A percentile compares a stretch with the other conserved stretches of the same genome.
Evolutionary conservation across 2,888 invertebrate genomes (phyloP).

Genomic region (Hybos culiciformis): DNA sequence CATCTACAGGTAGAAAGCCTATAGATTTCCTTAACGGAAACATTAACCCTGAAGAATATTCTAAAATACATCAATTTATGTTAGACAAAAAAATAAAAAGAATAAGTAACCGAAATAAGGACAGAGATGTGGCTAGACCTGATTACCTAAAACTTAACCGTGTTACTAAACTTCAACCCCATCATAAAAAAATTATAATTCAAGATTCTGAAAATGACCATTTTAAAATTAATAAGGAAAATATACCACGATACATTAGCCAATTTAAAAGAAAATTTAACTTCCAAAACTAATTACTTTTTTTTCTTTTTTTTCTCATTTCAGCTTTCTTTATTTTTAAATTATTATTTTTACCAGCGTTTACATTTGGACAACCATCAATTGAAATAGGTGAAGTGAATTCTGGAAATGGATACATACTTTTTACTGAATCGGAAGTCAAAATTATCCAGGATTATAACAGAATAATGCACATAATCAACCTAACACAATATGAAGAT

Average conservation of each 20-base stretch:
- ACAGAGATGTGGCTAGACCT: too few relatives aligned
- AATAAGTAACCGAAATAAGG: too few relatives aligned
- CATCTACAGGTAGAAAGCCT: too few relatives aligned
- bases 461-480: slow-evolving; percentile 2
- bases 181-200: too few relatives aligned
- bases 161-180: too few relatives aligned
- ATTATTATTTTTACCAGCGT: not conserved
- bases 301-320: too few relatives aligned
- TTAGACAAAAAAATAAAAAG: too few relatives aligned
- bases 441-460: not conserved
- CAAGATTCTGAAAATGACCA: too few relatives aligned
- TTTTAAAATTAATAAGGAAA: slow-evolving; percentile 6
- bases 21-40: too few relatives aligned
- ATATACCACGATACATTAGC: not conserved
- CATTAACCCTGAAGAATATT: too few relatives aligned
- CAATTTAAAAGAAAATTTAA: slow-evolving; percentile 7
- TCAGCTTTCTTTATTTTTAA: not conserved
- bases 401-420: not conserved
- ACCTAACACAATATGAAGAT: not conserved
- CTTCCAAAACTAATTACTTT: not conserved
- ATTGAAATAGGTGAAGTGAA: slow-evolving; percentile 1
- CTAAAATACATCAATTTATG: too few relatives aligned
- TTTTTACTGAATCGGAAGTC: slow-evolving; percentile 1
- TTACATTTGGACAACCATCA: not conserved
- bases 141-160: too few relatives aligned